Percentiles rank a stretch among this genome's conserved stretches.
Conservation (phyloP, 2,888 invertebrate species). For the Helobdella robusta region DNA sequence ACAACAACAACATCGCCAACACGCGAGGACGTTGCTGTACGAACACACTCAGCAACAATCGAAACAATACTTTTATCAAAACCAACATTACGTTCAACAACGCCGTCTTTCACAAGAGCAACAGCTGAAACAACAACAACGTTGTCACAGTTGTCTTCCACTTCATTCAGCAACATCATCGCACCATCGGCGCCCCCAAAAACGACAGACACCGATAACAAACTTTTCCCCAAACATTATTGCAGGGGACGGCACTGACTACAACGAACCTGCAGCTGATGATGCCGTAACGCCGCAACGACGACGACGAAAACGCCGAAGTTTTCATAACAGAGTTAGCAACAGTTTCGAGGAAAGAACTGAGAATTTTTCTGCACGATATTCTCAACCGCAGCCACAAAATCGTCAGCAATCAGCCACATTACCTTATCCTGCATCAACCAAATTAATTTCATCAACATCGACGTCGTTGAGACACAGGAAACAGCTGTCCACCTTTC, state of each 20-base stretch:
- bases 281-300: not conserved
- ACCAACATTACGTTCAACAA: no score
- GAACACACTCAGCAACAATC: no score
- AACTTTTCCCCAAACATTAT: no score
- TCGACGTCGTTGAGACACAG: not conserved
- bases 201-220: not conserved
- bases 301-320: slow-evolving; percentile 1
- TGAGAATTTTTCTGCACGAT: not conserved
- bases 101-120: slow-evolving; percentile 4
- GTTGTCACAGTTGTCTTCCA: not conserved
- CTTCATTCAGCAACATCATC: not conserved
- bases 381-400: not conserved
- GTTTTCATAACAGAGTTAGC: not conserved
- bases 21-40: no score
- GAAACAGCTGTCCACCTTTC: not conserved
- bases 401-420: not conserved
- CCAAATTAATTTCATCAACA: not conserved
- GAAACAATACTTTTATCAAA: no score
- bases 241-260: not conserved
- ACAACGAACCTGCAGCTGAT: not conserved
- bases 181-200: not conserved
- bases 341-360: not conserved
- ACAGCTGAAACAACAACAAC: not conserved
- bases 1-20: no score
- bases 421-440: not conserved